Percentiles rank a stretch among this genome's conserved stretches.
These are phyloP conservation scores for Chlorodrepanis virens DNA, from an alignment of 2,113 vertebrate species.

Conservation along the genomic window DNA sequence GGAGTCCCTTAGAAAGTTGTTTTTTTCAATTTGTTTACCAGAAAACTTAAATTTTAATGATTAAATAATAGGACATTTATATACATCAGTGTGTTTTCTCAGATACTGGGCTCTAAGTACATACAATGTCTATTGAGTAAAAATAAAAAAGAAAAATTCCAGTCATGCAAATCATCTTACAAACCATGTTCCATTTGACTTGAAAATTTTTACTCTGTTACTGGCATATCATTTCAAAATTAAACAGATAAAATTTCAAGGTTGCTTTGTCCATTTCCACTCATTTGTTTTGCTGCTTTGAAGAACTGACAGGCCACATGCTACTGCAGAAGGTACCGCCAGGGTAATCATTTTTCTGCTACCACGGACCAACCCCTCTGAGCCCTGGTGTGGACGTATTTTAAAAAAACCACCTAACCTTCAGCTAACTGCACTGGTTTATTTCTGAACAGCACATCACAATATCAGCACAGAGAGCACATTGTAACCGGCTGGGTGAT, in stretches of 20 bases:
- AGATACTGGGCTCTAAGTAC: constrained; percentile 57
- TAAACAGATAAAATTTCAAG: constrained; percentile 24
- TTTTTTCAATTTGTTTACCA: constrained; percentile 58
- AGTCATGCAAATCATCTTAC: constrained; percentile 71
- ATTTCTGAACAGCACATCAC: constrained; percentile 55
- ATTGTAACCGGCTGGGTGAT: constrained; percentile 36
- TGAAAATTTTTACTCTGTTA: constrained; percentile 57
- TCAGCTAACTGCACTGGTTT: constrained; percentile 22
- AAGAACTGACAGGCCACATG: constrained; percentile 51
- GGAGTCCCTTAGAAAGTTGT: constrained; percentile 64
- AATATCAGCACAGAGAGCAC: constrained; percentile 46
- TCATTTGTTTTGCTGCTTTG: neutral
- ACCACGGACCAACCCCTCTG: neutral
- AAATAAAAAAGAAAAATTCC: constrained; percentile 60
- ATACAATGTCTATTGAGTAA: constrained; percentile 63
- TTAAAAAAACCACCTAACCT: constrained; percentile 28
- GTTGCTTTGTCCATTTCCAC: constrained; percentile 33
- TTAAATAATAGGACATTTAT: constrained; percentile 69
- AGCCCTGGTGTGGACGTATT: neutral
- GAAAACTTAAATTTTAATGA: constrained; percentile 66
- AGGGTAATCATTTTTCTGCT: neutral
- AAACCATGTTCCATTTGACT: constrained; percentile 58
- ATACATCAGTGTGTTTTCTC: constrained; percentile 58
- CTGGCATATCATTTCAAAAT: constrained; percentile 33
- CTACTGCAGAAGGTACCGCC: neutral